Evolutionary conservation across 2,113 vertebrate genomes (phyloP), one percentile per base, ranked within the genome.

Genomic region (Sorex araneus): DNA sequence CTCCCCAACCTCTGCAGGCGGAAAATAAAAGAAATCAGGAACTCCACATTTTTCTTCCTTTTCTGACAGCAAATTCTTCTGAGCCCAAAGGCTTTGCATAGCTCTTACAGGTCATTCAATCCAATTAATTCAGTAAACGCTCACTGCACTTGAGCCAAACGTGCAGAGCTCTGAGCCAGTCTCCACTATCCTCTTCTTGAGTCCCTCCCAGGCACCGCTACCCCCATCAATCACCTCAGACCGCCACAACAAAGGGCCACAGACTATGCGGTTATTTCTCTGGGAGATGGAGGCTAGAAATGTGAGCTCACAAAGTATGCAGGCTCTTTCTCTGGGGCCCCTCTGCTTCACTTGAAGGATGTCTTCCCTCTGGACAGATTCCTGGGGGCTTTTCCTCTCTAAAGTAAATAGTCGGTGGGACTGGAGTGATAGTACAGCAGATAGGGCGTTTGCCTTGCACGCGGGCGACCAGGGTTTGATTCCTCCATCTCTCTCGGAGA

Each of bases 121-220:
- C 28, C 85, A 64, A 82, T 47, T 25, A 75, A 86, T 36, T 75
- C 71, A 79, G 60, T 63, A 83, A 89, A 85, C 8, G n/a, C 12
- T 32, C 30, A 10, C 3, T 40, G 45, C 63, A 15, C 40, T 70
- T 30, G 34, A 47, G 75, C 28, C 70, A 70, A 16, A 64, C 11
- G 4, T 69, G 40, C 19, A 85, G 70, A 82, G 66, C 76, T 34
- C 19, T 32, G 25, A 28, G 45, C n/a, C 78, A 66, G 23, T 40
- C 43, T 43, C n/a, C 23, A 2, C 2, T 7, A 28, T 12, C 40
- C 47, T 67, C 63, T n/a, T 43, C 15, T 50, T 1, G 2, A 13
- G 40, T 1, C 4, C 18, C 12, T 25, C 4, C 7, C 5, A 2
- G 30, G 12, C 54, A 7, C 16, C 23, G n/a, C 25, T 1, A 5